Base-by-base conservation (phyloP, 2,888 invertebrate species). In the Tricholauxania praeusta region DNA sequence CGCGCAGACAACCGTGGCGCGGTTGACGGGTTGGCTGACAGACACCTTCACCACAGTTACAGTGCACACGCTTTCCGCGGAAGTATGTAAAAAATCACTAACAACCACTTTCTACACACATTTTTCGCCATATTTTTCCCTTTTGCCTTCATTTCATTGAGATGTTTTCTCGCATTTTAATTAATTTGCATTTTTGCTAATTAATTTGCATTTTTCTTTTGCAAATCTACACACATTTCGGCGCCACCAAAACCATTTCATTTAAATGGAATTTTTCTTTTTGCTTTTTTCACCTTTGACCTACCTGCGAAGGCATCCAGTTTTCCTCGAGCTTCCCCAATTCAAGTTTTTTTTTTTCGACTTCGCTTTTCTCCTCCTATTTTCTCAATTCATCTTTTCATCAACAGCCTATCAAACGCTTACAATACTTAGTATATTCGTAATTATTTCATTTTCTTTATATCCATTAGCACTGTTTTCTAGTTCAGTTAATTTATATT, bases 221-320 rank as follows among this genome's bases (percentile, higher is more conserved):
- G 10, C 39, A 39, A 39, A 39, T 39, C 39, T 39, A 39, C 39
- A 39, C 8, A 39, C 39, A 39, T 63, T 32, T 12, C 51, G 15
- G 17, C 62, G 19, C 62, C 48, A n/a, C 17, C 7, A 12, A 8
- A 47, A 17, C 63, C 63, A 19, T 14, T 32, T 17, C 49, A 19
- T 2, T 32, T 48, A 10, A 48, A 6, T 22, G 19, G 12, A 64
- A 64, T 64, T 64, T 64, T 48, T 15, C 12, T 48, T 39, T 39
- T 68, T 57, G 62, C 71, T 63, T 76, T 79, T 76, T 79, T 78
- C 77, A 78, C 82, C 84, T 84, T 85, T 84, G 86, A 85, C 86
- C 86, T 86, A 86, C 86, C 85, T 84, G 83, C 81, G 80, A 80
- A 80, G 80, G 79, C 79, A 80, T 82, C 76, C 74, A 75, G 72